phyloP scores from a whole-genome alignment of 1,140 invertebrate species.

The Brachionus rubens region DNA sequence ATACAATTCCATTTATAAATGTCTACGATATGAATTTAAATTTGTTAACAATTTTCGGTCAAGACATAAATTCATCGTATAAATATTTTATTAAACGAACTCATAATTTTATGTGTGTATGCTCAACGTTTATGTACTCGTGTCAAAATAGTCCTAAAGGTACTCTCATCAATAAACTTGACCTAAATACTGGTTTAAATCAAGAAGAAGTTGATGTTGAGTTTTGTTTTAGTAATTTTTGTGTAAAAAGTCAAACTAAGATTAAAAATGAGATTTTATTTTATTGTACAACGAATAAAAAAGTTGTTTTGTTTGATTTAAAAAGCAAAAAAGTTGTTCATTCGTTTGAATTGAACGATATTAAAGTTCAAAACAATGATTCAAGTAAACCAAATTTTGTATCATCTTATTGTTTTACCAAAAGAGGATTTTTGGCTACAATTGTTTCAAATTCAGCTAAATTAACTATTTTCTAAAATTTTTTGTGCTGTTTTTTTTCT shows the following conservation, averaged over 20 bases:
- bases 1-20: constrained; percentile 28
- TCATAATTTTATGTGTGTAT: constrained; percentile 3
- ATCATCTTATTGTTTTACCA: no score
- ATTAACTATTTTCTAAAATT: no score
- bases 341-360: not conserved
- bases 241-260: not conserved
- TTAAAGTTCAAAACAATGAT: not conserved
- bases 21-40: constrained; percentile 36
- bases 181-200: constrained; percentile 1
- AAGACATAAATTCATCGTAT: constrained; percentile 13
- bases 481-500: no score
- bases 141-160: not conserved
- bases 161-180: not conserved
- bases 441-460: no score
- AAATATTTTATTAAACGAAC: constrained; percentile 20
- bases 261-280: constrained; percentile 9
- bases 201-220: not conserved
- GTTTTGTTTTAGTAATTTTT: constrained; percentile 16
- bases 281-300: not conserved
- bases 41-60: constrained; percentile 8
- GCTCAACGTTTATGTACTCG: not conserved
- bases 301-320: constrained; percentile 16
- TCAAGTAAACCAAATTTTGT: no score
- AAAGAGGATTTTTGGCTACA: no score
- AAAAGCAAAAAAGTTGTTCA: not conserved